phyloP scores from a whole-genome alignment of 2,797 vertebrate genomes.

The Pseudochromis fuscus region DNA sequence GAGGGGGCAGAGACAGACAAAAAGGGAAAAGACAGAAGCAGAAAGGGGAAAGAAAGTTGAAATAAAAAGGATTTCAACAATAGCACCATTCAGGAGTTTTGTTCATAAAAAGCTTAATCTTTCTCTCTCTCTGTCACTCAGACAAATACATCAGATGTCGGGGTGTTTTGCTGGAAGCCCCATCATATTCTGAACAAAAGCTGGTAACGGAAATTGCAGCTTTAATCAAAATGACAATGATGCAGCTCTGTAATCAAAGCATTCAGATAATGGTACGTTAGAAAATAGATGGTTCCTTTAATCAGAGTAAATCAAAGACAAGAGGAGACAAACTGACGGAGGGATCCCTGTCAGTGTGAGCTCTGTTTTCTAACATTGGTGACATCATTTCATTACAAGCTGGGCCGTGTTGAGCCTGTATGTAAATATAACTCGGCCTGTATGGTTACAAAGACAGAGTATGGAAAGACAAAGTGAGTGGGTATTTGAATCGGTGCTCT shows the following conservation, averaged over 20 bases:
- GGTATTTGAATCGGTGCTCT: conserved; percentile 4
- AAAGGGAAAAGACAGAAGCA: conserved; percentile 24
- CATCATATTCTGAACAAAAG: conserved; percentile 65
- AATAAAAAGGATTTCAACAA: conserved; percentile 31
- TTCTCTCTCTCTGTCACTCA: conserved; percentile 37
- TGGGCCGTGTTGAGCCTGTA: neutral
- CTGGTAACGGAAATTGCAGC: conserved; percentile 57
- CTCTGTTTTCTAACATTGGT: conserved; percentile 30
- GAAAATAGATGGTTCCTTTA: conserved; percentile 58
- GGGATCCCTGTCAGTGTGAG: conserved; percentile 22
- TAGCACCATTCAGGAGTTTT: conserved; percentile 62
- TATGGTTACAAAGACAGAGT: neutral
- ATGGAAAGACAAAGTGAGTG: conserved; percentile 10
- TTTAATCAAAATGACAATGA: conserved; percentile 72
- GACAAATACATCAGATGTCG: conserved; percentile 32
- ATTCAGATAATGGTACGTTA: conserved; percentile 61
- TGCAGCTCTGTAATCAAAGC: conserved; percentile 69
- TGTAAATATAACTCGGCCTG: conserved; percentile 13
- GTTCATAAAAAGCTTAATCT: conserved; percentile 62
- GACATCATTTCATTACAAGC: conserved; percentile 24
- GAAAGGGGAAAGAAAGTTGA: conserved; percentile 19
- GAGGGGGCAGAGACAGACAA: conserved; percentile 13
- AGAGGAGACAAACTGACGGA: conserved; percentile 38
- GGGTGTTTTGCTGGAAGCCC: conserved; percentile 46
- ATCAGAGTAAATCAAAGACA: conserved; percentile 60